Evolutionary conservation across 2,113 vertebrate genomes (phyloP).

Genomic region (Miniopterus natalensis): DNA sequence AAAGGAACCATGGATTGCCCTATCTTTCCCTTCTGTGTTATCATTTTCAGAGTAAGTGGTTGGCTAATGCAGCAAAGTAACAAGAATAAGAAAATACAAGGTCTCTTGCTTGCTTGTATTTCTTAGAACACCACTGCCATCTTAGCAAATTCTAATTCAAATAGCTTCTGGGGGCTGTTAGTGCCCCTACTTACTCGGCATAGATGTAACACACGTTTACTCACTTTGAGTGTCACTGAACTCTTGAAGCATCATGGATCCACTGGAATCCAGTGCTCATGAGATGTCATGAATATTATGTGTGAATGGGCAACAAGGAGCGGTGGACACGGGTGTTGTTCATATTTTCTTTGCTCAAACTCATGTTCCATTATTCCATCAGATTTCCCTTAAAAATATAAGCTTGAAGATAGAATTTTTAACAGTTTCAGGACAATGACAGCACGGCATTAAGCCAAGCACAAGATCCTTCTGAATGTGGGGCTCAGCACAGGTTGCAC

Average conservation of each 20-base stretch:
- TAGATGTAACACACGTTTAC: background rate
- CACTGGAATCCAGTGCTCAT: background rate
- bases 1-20: background rate
- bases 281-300: background rate
- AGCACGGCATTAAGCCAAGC: background rate
- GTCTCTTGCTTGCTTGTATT: background rate
- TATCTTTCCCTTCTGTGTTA: background rate
- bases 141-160: conserved; percentile 44
- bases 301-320: background rate
- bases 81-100: background rate
- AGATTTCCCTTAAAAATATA: background rate
- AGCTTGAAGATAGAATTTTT: background rate
- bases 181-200: background rate
- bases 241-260: background rate
- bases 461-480: background rate
- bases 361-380: background rate
- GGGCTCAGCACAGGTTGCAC: background rate
- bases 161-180: background rate
- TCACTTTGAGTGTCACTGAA: conserved; percentile 13
- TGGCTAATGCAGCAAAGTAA: background rate
- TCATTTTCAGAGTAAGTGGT: conserved; percentile 30
- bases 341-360: background rate
- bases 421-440: background rate
- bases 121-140: conserved; percentile 15
- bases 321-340: background rate